Evolutionary conservation across 2,888 invertebrate genomes (phyloP), one percentile per base, ranked within the genome.

Genomic region (Pammene fasciana): DNA sequence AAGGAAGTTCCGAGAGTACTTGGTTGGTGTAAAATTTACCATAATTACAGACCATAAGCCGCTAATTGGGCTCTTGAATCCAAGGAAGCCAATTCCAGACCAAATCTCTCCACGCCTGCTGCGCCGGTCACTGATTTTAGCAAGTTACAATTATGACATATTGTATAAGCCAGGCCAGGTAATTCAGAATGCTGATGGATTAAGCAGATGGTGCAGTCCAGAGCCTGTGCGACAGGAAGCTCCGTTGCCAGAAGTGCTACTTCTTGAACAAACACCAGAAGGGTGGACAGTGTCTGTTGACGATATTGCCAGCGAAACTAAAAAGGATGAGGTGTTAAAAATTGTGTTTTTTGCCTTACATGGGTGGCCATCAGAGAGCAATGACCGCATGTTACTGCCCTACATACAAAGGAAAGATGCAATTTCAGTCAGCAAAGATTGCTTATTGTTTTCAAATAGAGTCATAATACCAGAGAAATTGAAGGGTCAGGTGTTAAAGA

Each of bases 381-480:
- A 13, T 5, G 72, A 72, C n/a, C 43, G 65, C 4, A 46, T 11
- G 6, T 18, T 74, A 13, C 62, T 59, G 14, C 73, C 67, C 18
- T 71, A 70, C 65, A 70, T 59, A 59, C 59, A 16, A n/a, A 54
- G 70, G 11, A 70, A 60, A 68, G 73, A 72, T 13, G 14, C 14
- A 5, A 9, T 59, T 9, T 59, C 57, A 10, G 10, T 18, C 6
- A 43, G 13, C 18, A 59, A 45, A 45, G 26, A 59, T 54, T 76
- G 78, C 68, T 64, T 75, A 46, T 60, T 74, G 9, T 76, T 72
- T 73, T 67, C 71, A 11, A 71, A 74, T 18, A 67, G 75, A 72
- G 67, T 74, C 18, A 65, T 75, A 6, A 56, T 56, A 36, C 36
- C 36, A 36, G 36, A 4, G 4, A 6, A 4, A 36, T 7, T 36